Base-by-base conservation (phyloP, 2,113 vertebrate genomes). In the Cyprinodon tularosa region DNA sequence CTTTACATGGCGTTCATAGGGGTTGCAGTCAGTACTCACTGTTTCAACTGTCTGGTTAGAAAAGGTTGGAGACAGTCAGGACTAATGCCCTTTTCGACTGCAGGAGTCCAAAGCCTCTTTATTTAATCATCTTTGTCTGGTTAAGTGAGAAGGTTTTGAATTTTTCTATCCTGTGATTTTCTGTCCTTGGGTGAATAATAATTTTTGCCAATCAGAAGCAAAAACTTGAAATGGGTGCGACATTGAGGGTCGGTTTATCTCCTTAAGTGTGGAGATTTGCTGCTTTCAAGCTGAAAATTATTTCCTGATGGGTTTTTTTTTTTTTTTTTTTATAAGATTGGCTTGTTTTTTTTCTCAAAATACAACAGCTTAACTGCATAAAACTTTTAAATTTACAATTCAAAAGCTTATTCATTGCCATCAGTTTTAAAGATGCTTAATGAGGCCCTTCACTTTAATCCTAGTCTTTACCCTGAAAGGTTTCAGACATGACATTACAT, bases 1-100 rank as follows among this genome's bases (percentile, higher is more conserved):
- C 59, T 65, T 57, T 65, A 59, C 48, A 71, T 68, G 36, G 62
- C 53, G 64, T 62, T 40, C 71, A 74, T 77, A 57, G 47, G 12
- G 15, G 44, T 61, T 47, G 11, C 14, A 36, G 70, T n/a, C 12
- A n/a, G 60, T 60, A 37, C 59, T 66, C 22, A 50, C 38, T 62
- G 40, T 78, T 45, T 62, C 12, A 53, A 44, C 7, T 50, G 38
- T 38, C 13, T 71, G 59, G 17, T 44, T 36, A 3, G 36, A 4
- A n/a, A 29, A 48, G 9, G 38, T 62, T 15, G n/a, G 17, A 20
- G 44, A 15, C 39, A 29, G 3, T 4, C 29, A 22, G 37, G 13
- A 15, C 29, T 59, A 40, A 60, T 47, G 68, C 11, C 12, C 60
- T 20, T 7, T 1, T 42, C 11, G 7, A 47, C 9, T 40, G 67